phyloP scores from a whole-genome alignment of 1,140 invertebrate species.

The Diorhabda elongata region DNA sequence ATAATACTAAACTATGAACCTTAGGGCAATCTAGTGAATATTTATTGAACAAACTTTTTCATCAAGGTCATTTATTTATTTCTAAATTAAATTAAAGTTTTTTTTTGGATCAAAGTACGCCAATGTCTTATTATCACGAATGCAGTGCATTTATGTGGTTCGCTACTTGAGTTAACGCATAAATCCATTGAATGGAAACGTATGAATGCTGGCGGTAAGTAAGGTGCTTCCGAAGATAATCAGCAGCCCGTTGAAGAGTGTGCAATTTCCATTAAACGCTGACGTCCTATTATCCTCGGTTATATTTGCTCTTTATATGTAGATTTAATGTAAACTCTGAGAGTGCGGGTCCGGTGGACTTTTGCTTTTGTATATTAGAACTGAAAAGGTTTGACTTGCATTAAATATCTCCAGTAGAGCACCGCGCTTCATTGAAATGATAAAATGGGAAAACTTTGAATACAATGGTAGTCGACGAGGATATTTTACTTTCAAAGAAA shows the following conservation, averaged over 20 bases:
- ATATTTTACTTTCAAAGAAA: too few relatives aligned
- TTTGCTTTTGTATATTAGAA: not conserved
- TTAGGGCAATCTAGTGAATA: too few relatives aligned
- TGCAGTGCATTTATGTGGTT: not conserved
- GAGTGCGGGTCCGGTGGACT: not conserved
- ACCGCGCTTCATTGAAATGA: not conserved
- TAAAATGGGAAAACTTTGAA: too few relatives aligned
- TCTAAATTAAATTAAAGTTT: too few relatives aligned
- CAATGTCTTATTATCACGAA: not conserved
- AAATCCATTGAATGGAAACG: not conserved
- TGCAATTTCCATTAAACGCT: slow-evolving; percentile 1
- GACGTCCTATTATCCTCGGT: slow-evolving; percentile 1
- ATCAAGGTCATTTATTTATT: too few relatives aligned
- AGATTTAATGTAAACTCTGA: slow-evolving; percentile 1
- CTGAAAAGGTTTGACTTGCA: slow-evolving; percentile 2
- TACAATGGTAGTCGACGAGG: too few relatives aligned
- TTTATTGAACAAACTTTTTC: too few relatives aligned
- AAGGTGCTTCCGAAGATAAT: slow-evolving; percentile 2
- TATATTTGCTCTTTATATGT: slow-evolving; percentile 3
- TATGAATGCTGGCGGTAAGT: slow-evolving; percentile 1
- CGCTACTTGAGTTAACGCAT: not conserved
- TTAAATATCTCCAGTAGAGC: not conserved
- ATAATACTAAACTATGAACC: too few relatives aligned
- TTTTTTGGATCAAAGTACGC: not conserved
- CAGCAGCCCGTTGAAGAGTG: not conserved